Conservation (phyloP, 2,797 vertebrate species). For the Taenioides sp. region DNA sequence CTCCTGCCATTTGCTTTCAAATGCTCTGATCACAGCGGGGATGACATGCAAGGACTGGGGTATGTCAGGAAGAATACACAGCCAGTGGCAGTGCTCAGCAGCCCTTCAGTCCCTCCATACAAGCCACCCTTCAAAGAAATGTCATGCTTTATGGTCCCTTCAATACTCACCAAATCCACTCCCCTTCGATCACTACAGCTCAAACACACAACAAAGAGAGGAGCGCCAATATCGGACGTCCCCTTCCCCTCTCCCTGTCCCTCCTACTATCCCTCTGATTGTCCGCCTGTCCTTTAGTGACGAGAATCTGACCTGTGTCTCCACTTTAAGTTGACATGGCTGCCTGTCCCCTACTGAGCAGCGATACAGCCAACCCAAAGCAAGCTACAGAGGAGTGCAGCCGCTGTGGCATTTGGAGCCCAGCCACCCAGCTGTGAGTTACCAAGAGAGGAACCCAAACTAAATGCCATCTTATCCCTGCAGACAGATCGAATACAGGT, state of each 20-base stretch:
- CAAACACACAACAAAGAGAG: slow-evolving; percentile 75
- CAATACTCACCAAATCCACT: slow-evolving; percentile 72
- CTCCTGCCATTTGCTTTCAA: slow-evolving; percentile 64
- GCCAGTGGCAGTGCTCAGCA: slow-evolving; percentile 74
- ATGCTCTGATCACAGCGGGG: slow-evolving; percentile 76
- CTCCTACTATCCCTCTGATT: slow-evolving; percentile 72
- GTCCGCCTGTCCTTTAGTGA: slow-evolving; percentile 81
- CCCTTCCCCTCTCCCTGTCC: slow-evolving; percentile 63
- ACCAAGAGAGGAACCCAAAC: slow-evolving; percentile 75
- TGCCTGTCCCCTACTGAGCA: slow-evolving; percentile 62
- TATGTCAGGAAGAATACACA: slow-evolving; percentile 74
- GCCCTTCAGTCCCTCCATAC: slow-evolving; percentile 72
- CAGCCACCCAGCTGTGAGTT: slow-evolving; percentile 73
- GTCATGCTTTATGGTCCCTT: slow-evolving; percentile 80
- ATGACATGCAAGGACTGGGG: slow-evolving; percentile 72
- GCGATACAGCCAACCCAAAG: slow-evolving; percentile 69
- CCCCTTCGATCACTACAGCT: slow-evolving; percentile 73
- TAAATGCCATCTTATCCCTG: slow-evolving; percentile 81
- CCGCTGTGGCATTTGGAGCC: slow-evolving; percentile 82
- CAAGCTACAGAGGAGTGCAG: slow-evolving; percentile 55
- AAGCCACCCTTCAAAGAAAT: slow-evolving; percentile 82
- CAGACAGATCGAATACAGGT: slow-evolving; percentile 66
- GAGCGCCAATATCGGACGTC: slow-evolving; percentile 71
- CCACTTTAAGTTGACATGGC: slow-evolving; percentile 78
- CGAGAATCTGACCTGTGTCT: slow-evolving; percentile 74